phyloP scores from a whole-genome alignment of 2,888 invertebrate genomes.

The Tholera decimalis region DNA sequence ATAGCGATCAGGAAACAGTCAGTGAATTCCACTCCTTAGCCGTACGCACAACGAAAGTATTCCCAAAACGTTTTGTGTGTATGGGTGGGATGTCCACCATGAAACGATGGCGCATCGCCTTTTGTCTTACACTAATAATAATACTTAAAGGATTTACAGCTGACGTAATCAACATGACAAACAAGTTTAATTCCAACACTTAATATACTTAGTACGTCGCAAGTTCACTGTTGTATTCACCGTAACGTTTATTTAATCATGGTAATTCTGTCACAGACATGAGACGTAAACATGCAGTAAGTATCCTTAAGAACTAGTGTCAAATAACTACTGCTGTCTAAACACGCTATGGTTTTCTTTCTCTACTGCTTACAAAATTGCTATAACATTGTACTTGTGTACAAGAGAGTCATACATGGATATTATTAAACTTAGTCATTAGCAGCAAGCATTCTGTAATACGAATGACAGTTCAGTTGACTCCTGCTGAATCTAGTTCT shows the following conservation, averaged over 20 bases:
- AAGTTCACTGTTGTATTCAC: constrained; percentile 34
- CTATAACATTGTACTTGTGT: neutral
- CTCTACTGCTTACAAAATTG: constrained; percentile 13
- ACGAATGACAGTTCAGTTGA: no score
- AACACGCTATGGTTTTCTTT: constrained; percentile 37
- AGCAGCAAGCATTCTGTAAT: neutral
- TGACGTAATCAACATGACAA: constrained; percentile 5
- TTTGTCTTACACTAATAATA: no score
- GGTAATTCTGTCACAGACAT: constrained; percentile 29
- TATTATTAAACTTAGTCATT: neutral
- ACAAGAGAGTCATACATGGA: neutral
- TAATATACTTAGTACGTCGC: constrained; percentile 9
- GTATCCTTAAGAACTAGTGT: constrained; percentile 48
- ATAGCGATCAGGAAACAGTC: no score
- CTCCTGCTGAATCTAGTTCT: no score
- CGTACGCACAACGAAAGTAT: no score
- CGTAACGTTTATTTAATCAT: constrained; percentile 35
- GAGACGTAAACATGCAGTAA: constrained; percentile 24
- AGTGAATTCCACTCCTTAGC: no score
- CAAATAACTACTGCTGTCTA: constrained; percentile 33
- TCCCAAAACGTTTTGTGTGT: no score
- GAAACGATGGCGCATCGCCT: no score
- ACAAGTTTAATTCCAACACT: constrained; percentile 13
- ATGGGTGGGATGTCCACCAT: no score
- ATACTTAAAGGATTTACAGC: neutral